Conservation (phyloP, 2,797 vertebrate species). For the Microhierax caerulescens region DNA sequence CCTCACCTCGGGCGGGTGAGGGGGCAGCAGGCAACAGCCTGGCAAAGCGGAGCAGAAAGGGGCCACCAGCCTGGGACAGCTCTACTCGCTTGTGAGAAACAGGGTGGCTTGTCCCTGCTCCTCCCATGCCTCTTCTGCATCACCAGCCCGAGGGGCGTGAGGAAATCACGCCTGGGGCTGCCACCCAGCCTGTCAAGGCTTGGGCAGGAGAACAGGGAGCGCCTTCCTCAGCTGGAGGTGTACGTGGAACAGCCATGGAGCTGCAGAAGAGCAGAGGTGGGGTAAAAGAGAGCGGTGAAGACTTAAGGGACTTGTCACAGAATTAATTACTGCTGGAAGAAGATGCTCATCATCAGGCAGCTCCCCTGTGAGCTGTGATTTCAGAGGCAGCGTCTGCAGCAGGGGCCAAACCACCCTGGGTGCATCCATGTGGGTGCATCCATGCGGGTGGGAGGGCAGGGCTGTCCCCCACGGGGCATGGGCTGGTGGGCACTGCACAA, state of each 20-base stretch:
- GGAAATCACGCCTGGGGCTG: neutral
- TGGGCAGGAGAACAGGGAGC: neutral
- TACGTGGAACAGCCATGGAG: neutral
- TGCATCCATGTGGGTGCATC: too few species aligned
- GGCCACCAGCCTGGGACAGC: neutral
- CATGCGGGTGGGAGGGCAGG: neutral
- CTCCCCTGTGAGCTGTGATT: neutral
- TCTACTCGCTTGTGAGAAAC: neutral
- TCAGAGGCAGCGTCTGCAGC: neutral
- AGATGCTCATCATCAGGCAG: neutral
- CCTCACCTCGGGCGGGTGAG: neutral
- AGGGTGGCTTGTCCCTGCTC: neutral
- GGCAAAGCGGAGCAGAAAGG: neutral
- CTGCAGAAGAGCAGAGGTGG: neutral
- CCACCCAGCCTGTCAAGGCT: neutral
- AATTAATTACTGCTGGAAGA: neutral
- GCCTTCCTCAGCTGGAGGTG: neutral
- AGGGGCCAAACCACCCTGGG: neutral
- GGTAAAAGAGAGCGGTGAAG: neutral
- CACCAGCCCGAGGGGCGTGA: fast-evolving
- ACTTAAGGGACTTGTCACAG: neutral
- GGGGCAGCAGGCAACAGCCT: neutral
- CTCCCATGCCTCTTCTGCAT: neutral
- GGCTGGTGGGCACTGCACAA: neutral
- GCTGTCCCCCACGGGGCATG: neutral